A percentile compares a stretch with the other conserved stretches of the same genome.
These are phyloP conservation scores for Beaufortia kweichowensis DNA, from an alignment of 2,113 vertebrate genomes.

Conservation along the genomic window DNA sequence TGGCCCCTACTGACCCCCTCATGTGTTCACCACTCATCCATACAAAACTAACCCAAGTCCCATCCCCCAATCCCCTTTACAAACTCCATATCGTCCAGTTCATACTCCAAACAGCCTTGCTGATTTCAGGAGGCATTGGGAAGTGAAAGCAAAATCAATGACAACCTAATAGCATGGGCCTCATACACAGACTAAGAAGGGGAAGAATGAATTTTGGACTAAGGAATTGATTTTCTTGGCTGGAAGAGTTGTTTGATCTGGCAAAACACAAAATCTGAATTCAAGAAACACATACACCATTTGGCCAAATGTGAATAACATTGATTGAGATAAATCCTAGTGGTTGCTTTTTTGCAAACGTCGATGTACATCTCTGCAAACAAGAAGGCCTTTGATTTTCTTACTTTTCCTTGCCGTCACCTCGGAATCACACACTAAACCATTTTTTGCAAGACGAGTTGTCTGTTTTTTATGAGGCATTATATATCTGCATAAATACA, in stretches of 20 bases:
- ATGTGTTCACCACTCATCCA: slow-evolving; percentile 68
- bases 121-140: slow-evolving; percentile 31
- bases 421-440: slow-evolving; percentile 49
- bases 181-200: neutral
- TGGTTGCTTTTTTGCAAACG: neutral
- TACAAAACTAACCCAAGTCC: slow-evolving; percentile 16
- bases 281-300: neutral
- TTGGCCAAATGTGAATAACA: neutral
- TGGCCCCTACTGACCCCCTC: slow-evolving; percentile 54
- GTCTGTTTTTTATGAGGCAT: slow-evolving; percentile 69
- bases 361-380: neutral
- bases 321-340: neutral
- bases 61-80: slow-evolving; percentile 16
- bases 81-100: slow-evolving; percentile 12
- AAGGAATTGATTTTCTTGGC: slow-evolving; percentile 15
- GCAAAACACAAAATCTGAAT: slow-evolving; percentile 6
- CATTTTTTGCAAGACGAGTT: slow-evolving; percentile 59
- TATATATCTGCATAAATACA: slow-evolving; percentile 70
- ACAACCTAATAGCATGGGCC: slow-evolving; percentile 17
- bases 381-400: slow-evolving; percentile 33
- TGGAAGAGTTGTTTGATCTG: slow-evolving; percentile 14
- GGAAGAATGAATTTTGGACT: slow-evolving; percentile 12
- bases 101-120: neutral
- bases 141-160: slow-evolving; percentile 36
- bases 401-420: slow-evolving; percentile 42